These are phyloP conservation scores for Diaprepes abbreviatus DNA, from an alignment of 2,888 invertebrate species.

Conservation along the genomic window DNA sequence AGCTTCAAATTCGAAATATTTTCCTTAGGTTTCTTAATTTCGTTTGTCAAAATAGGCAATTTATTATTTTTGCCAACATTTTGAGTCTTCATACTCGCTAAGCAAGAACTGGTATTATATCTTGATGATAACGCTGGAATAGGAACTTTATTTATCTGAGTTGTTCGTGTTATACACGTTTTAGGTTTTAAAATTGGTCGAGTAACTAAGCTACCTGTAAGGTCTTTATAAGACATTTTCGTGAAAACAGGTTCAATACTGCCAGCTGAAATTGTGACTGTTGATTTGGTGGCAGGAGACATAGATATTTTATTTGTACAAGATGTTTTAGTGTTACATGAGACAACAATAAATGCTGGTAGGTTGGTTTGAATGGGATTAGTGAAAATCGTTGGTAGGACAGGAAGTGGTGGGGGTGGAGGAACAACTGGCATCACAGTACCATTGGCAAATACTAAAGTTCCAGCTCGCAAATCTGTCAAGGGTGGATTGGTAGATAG, in stretches of 20 bases:
- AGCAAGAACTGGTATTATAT: slow-evolving; percentile 54
- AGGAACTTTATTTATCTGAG: slow-evolving; percentile 66
- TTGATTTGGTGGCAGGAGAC: not conserved
- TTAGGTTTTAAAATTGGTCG: slow-evolving; percentile 34
- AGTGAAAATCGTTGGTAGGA: slow-evolving; percentile 51
- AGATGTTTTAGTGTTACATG: slow-evolving; percentile 15
- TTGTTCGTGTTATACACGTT: slow-evolving; percentile 60
- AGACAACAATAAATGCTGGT: slow-evolving; percentile 37
- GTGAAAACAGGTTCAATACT: not conserved
- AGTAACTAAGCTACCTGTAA: not conserved
- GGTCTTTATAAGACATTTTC: not conserved
- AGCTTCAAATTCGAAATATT: not conserved
- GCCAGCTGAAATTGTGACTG: not conserved
- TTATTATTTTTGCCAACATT: not conserved
- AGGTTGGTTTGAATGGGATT: slow-evolving; percentile 39
- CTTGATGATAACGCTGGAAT: slow-evolving; percentile 65
- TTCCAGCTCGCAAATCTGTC: slow-evolving; percentile 63
- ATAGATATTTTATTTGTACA: slow-evolving; percentile 25
- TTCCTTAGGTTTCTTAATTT: not conserved
- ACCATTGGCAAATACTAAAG: slow-evolving; percentile 65
- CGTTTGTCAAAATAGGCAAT: not conserved
- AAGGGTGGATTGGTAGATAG: slow-evolving; percentile 52
- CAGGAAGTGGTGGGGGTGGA: slow-evolving; percentile 55
- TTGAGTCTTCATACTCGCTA: slow-evolving; percentile 13
- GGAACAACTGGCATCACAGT: slow-evolving; percentile 63